phyloP scores from a whole-genome alignment of 2,888 invertebrate genomes.

The Tetragnatha montana region DNA sequence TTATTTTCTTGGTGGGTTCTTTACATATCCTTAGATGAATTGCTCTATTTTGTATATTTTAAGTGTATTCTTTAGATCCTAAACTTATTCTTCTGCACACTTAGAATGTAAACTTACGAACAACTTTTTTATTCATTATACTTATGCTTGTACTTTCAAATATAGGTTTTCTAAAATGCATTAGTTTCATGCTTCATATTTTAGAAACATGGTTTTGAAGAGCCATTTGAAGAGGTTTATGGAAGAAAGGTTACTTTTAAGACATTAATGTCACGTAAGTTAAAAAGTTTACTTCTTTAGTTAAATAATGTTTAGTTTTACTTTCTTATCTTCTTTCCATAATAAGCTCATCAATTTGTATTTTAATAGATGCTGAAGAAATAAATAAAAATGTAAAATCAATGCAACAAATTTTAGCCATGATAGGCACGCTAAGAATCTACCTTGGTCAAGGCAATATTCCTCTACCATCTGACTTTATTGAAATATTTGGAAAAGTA shows the following conservation, averaged over 20 bases:
- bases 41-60: too few species aligned
- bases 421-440: constrained; percentile 84
- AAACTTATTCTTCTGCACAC: not conserved
- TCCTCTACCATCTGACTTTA: constrained; percentile 89
- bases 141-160: too few species aligned
- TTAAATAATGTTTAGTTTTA: not conserved
- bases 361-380: constrained; percentile 87
- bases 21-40: too few species aligned
- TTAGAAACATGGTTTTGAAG: constrained; percentile 54
- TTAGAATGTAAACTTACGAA: not conserved
- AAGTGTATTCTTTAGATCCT: too few species aligned
- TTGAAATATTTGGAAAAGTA: constrained; percentile 92
- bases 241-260: constrained; percentile 82
- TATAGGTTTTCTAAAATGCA: too few species aligned
- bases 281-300: not conserved
- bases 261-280: constrained; percentile 93
- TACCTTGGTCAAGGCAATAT: constrained; percentile 83
- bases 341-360: not conserved
- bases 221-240: constrained; percentile 63
- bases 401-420: constrained; percentile 86
- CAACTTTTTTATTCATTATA: not conserved
- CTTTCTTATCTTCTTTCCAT: not conserved
- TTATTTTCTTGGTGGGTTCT: too few species aligned
- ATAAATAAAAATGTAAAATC: constrained; percentile 85
- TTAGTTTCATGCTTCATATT: constrained; percentile 10